Conservation (phyloP, 2,888 invertebrate species). For the Athripsodes cinereus region DNA sequence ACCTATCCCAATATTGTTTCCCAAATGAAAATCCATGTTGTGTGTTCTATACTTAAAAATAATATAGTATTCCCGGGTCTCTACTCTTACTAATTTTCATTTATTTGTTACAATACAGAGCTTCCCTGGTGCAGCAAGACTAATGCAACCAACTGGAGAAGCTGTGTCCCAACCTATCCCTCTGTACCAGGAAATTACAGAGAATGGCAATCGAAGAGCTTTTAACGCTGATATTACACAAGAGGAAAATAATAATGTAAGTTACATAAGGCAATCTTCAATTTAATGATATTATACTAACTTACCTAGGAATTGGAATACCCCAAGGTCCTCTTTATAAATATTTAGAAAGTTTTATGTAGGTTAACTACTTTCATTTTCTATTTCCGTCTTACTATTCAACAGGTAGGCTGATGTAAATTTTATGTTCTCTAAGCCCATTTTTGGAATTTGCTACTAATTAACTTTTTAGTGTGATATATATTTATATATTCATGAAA, state of each 20-base stretch:
- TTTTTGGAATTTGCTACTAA: neutral
- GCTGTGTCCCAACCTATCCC: constrained; percentile 32
- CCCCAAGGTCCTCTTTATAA: no score
- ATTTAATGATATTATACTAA: no score
- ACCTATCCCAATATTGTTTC: no score
- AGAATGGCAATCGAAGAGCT: constrained; percentile 39
- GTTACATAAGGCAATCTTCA: no score
- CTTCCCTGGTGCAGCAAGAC: constrained; percentile 56
- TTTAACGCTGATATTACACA: constrained; percentile 45
- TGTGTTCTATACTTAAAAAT: neutral
- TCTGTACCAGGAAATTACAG: constrained; percentile 30
- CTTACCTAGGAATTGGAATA: no score
- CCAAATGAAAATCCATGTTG: no score
- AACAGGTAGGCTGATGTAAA: no score
- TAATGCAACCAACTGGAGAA: constrained; percentile 47
- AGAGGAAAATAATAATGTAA: constrained; percentile 46
- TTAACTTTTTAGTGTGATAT: no score
- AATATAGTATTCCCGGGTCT: no score
- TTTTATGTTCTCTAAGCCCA: neutral
- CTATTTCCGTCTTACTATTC: no score
- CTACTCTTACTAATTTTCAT: neutral
- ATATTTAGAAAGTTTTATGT: no score
- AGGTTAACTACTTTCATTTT: no score
- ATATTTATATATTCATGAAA: neutral
- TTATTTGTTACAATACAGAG: constrained; percentile 36